A percentile compares a stretch with the other conserved stretches of the same genome.
These are phyloP conservation scores for Epinotia demarniana DNA, from an alignment of 2,888 invertebrate species.

Conservation along the genomic window DNA sequence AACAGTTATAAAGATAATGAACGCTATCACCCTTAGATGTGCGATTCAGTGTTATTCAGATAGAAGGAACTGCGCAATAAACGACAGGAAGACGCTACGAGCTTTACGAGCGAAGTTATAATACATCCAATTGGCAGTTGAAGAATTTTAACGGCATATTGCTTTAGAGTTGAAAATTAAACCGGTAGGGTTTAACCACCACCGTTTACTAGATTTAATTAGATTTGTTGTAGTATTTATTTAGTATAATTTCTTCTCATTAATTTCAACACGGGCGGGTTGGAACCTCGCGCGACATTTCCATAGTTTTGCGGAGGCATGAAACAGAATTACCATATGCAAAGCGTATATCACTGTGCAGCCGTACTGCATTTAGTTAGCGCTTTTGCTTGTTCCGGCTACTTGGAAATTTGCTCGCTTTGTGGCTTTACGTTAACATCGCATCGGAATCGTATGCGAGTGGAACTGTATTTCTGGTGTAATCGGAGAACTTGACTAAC, in stretches of 20 bases:
- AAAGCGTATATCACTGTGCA: conserved; percentile 54
- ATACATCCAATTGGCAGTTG: conserved; percentile 69
- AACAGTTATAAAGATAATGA: conserved; percentile 44
- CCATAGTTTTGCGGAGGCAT: conserved; percentile 61
- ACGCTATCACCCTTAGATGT: conserved; percentile 47
- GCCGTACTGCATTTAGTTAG: conserved; percentile 38
- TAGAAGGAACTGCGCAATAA: conserved; percentile 67
- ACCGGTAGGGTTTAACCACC: conserved; percentile 62
- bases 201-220: conserved; percentile 69
- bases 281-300: conserved; percentile 63
- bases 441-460: conserved; percentile 6
- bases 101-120: conserved; percentile 73
- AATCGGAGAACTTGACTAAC: neutral
- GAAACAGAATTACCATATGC: conserved; percentile 65
- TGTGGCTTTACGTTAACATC: conserved; percentile 15
- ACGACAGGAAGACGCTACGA: conserved; percentile 68
- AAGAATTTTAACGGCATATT: conserved; percentile 73
- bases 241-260: conserved; percentile 71
- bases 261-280: conserved; percentile 68
- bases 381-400: conserved; percentile 32
- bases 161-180: conserved; percentile 71
- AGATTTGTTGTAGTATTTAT: conserved; percentile 56
- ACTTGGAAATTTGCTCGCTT: conserved; percentile 29
- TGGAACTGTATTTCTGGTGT: conserved; percentile 1
- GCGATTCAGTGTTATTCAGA: conserved; percentile 57